Base-by-base conservation (phyloP, 1,140 invertebrate species). In the Apocrypta bakeri region DNA sequence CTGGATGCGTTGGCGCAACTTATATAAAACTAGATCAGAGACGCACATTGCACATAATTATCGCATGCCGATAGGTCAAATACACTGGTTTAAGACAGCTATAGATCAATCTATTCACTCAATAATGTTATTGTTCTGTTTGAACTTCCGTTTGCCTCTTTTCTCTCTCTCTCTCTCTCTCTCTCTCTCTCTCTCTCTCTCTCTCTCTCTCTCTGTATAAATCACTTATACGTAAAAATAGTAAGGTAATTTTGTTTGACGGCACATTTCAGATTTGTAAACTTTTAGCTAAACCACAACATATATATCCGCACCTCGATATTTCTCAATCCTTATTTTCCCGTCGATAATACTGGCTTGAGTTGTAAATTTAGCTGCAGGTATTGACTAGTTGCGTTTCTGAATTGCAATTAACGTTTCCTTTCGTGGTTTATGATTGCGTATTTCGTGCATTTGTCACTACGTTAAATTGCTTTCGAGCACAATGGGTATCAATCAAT, bases 121-220 rank as follows among this genome's bases (percentile, higher is more conserved):
- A 12, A 33, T 40, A 17, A 66, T 25, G 64, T 68, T 42, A 78
- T 68, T 68, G 76, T 78, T 11, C 76, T 33, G 76, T 68, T 78
- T 9, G 33, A 37, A 37, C 33, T 37, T 37, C 33, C 3, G 9
- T 37, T n/a, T n/a, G n/a, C n/a, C n/a, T n/a, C n/a, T n/a, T n/a
- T n/a, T n/a, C n/a, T n/a, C n/a, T n/a, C n/a, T n/a, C n/a, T n/a
- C n/a, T n/a, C n/a, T n/a, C n/a, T n/a, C n/a, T n/a, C n/a, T n/a
- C n/a, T n/a, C n/a, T n/a, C n/a, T n/a, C n/a, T n/a, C n/a, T n/a
- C n/a, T n/a, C n/a, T n/a, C n/a, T n/a, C n/a, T n/a, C n/a, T n/a
- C n/a, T n/a, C n/a, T n/a, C n/a, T n/a, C n/a, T n/a, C n/a, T n/a
- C n/a, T n/a, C n/a, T n/a, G n/a, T n/a, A n/a, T n/a, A n/a, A n/a